These are phyloP conservation scores for Valencia hispanica DNA, from an alignment of 2,797 vertebrate genomes.

Conservation along the genomic window DNA sequence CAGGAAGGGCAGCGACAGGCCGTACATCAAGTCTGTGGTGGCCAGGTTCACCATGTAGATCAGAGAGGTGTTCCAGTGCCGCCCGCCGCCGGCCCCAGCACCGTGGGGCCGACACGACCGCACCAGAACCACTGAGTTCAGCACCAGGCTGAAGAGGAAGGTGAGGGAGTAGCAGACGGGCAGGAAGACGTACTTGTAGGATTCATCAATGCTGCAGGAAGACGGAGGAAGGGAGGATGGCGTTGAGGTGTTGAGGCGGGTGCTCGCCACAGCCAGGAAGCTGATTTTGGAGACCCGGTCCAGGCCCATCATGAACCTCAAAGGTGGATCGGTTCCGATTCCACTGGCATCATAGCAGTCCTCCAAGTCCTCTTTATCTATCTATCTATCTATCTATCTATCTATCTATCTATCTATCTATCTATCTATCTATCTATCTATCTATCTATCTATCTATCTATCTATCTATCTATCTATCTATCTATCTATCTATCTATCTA, in stretches of 20 bases:
- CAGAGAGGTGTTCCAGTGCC: constrained; percentile 84
- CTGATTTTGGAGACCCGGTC: constrained; percentile 32
- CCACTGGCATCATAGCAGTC: constrained; percentile 41
- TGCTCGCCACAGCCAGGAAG: not conserved
- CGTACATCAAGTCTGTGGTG: constrained; percentile 87
- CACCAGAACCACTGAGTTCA: constrained; percentile 84
- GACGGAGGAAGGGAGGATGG: constrained; percentile 10
- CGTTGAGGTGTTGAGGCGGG: constrained; percentile 40
- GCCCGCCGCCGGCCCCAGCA: constrained; percentile 23
- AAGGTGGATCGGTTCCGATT: constrained; percentile 17
- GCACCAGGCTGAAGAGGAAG: constrained; percentile 83
- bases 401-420: constrained; percentile 4
- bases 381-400: constrained; percentile 2
- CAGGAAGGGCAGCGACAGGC: constrained; percentile 85
- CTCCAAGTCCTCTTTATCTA: not conserved
- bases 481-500: constrained; percentile 11
- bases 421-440: constrained; percentile 4
- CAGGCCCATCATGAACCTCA: constrained; percentile 49
- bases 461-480: constrained; percentile 19
- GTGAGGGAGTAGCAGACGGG: constrained; percentile 87
- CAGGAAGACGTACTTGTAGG: constrained; percentile 87
- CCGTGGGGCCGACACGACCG: constrained; percentile 75
- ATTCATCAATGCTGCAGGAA: constrained; percentile 84
- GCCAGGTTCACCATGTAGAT: constrained; percentile 89
- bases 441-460: constrained; percentile 14